Evolutionary conservation across 2,113 vertebrate species (phyloP).

Genomic region (Trachemys scripta): DNA sequence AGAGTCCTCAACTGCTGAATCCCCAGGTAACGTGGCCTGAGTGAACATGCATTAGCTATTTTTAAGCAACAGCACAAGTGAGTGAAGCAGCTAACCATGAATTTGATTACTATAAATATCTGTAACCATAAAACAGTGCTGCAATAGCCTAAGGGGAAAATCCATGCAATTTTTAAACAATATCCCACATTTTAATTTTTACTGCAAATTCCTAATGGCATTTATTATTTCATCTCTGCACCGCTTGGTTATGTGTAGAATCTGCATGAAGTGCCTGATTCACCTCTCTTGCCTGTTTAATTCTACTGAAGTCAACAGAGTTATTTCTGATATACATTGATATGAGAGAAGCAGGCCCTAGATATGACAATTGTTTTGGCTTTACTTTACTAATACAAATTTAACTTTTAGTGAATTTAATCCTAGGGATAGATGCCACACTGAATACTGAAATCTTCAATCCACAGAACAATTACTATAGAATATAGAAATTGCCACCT

Average conservation of each 20-base stretch:
- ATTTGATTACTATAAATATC: neutral
- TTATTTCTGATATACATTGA: neutral
- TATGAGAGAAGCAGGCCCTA: neutral
- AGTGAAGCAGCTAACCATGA: neutral
- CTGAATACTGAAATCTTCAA: neutral
- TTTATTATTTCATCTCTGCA: neutral
- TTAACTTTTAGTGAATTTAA: neutral
- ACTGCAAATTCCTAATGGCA: fast-evolving
- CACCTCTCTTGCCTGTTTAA: neutral
- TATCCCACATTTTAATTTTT: neutral
- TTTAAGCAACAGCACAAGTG: neutral
- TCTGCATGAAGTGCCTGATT: neutral
- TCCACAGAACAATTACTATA: neutral
- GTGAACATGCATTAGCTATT: too few species aligned
- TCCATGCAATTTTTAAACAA: neutral
- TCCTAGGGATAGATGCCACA: neutral
- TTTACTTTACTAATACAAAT: neutral
- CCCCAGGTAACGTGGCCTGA: fast-evolving
- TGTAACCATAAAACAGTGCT: neutral
- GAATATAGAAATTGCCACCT: neutral
- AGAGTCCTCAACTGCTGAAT: fast-evolving
- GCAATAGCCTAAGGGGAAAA: neutral
- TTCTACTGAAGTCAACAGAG: neutral
- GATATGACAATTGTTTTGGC: neutral
- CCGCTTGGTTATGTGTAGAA: neutral